phyloP scores from a whole-genome alignment of 2,113 vertebrate genomes.

The Laterallus jamaicensis region DNA sequence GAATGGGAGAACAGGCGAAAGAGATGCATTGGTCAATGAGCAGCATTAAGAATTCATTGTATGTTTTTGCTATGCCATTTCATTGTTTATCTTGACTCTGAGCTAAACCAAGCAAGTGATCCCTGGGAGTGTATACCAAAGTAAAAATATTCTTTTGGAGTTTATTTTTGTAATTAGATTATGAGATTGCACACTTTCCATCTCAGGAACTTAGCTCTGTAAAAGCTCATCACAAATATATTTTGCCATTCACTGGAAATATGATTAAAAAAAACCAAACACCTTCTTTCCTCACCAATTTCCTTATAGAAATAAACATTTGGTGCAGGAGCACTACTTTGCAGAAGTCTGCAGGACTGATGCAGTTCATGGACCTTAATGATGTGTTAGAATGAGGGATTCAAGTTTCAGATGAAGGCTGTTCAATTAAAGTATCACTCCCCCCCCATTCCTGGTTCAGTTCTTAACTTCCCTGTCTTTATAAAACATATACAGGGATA shows the following conservation, averaged over 20 bases:
- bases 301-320: constrained; percentile 49
- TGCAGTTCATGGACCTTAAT: constrained; percentile 2
- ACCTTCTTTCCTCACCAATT: not conserved
- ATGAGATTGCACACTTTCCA: constrained; percentile 51
- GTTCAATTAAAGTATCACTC: not conserved
- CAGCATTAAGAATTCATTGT: not conserved
- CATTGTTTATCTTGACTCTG: constrained; percentile 49
- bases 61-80: constrained; percentile 11
- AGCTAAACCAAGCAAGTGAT: constrained; percentile 35
- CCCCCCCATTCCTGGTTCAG: not conserved
- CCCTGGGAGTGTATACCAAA: constrained; percentile 46
- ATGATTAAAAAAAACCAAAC: constrained; percentile 34
- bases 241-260: constrained; percentile 45
- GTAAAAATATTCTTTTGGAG: constrained; percentile 58
- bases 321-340: not conserved
- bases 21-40: not conserved
- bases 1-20: not conserved
- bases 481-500: not conserved
- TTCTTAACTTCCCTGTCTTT: not conserved
- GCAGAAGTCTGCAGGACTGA: not conserved
- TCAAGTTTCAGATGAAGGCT: not conserved
- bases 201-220: constrained; percentile 57
- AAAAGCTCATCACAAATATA: constrained; percentile 41
- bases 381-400: not conserved
- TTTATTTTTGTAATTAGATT: constrained; percentile 72